Evolutionary conservation across 2,113 vertebrate species (phyloP).

Genomic region (Rhadina sibilatrix): DNA sequence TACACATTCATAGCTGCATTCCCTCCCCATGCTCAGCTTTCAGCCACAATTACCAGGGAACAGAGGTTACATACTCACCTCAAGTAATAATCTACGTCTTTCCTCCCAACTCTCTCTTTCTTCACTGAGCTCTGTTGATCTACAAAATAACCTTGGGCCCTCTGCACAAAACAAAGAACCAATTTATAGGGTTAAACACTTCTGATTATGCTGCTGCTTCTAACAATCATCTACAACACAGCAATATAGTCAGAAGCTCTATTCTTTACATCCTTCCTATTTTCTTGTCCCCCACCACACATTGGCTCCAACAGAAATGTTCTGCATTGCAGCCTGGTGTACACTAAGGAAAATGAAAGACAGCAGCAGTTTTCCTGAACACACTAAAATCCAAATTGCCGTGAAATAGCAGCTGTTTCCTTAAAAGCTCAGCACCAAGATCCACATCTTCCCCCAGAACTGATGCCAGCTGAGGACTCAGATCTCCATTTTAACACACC

Average conservation of each 20-base stretch:
- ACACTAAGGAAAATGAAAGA: neutral
- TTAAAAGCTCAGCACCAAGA: neutral
- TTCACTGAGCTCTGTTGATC: constrained; percentile 67
- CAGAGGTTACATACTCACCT: constrained; percentile 56
- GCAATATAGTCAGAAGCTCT: neutral
- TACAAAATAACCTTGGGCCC: constrained; percentile 83
- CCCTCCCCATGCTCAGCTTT: neutral
- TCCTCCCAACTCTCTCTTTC: constrained; percentile 84
- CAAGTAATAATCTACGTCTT: constrained; percentile 67
- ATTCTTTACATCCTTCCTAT: neutral
- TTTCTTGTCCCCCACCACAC: neutral
- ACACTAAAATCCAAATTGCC: neutral
- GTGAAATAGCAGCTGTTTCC: neutral
- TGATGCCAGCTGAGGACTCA: neutral
- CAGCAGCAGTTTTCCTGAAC: neutral
- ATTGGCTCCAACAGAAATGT: neutral
- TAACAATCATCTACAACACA: neutral
- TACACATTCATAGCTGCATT: accelerated
- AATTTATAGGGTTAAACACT: neutral
- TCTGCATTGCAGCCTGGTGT: neutral
- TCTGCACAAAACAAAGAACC: constrained; percentile 50
- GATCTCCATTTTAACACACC: neutral
- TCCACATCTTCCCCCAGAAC: neutral
- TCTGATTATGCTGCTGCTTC: neutral
- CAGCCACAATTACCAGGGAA: neutral